phyloP scores from a whole-genome alignment of 2,888 invertebrate species.

The Masnerella sp. region DNA sequence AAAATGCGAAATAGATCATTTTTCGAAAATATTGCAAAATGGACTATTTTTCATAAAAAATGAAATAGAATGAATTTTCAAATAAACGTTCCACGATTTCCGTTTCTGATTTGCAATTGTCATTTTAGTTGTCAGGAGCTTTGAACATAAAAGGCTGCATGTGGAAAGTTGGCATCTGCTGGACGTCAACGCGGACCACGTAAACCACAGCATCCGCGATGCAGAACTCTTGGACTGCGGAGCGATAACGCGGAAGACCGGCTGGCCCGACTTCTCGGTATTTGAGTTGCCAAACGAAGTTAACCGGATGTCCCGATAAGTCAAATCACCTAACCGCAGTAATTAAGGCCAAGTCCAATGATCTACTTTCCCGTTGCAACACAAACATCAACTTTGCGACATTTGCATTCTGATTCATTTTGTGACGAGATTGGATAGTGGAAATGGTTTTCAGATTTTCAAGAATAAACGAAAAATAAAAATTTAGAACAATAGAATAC shows the following conservation, averaged over 20 bases:
- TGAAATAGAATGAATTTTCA: no score
- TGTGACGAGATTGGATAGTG: background rate
- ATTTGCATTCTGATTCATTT: constrained; percentile 22
- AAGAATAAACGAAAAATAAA: no score
- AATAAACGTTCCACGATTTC: no score
- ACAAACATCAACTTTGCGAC: constrained; percentile 23
- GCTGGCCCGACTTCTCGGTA: constrained; percentile 25
- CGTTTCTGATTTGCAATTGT: no score
- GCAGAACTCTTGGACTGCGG: constrained; percentile 46
- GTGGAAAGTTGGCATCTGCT: constrained; percentile 38
- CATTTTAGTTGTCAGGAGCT: no score
- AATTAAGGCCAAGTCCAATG: constrained; percentile 32
- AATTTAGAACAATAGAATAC: no score
- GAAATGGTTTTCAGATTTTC: no score
- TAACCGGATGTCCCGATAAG: constrained; percentile 46
- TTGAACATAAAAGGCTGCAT: constrained; percentile 32
- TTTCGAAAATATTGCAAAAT: no score
- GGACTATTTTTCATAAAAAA: no score
- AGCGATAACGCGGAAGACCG: constrained; percentile 50
- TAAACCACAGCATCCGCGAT: constrained; percentile 54
- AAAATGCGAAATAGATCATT: no score
- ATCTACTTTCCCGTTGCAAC: constrained; percentile 25
- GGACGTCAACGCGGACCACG: constrained; percentile 39
- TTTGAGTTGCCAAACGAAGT: constrained; percentile 56
- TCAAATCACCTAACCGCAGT: constrained; percentile 42